These are phyloP conservation scores for Drymodes brunneopygia DNA, from an alignment of 2,113 vertebrate genomes.

Conservation along the genomic window DNA sequence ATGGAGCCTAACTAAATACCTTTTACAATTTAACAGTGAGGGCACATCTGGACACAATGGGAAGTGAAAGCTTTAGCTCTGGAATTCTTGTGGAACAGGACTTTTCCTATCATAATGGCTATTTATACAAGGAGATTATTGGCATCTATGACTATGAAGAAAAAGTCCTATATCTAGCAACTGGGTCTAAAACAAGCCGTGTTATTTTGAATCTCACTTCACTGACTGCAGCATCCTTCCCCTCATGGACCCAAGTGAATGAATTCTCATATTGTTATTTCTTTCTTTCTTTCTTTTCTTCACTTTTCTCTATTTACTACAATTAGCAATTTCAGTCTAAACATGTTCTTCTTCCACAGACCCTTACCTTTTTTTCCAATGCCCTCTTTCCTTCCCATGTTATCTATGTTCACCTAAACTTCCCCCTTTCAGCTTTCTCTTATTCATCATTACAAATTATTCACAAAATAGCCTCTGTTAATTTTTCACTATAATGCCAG, in stretches of 20 bases:
- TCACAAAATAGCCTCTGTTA: neutral
- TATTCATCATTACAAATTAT: neutral
- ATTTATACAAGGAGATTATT: neutral
- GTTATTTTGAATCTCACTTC: neutral
- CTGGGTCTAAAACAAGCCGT: fast-evolving
- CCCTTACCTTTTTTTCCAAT: neutral
- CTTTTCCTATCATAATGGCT: neutral
- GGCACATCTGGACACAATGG: neutral
- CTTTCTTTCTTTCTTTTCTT: neutral
- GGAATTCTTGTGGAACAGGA: neutral
- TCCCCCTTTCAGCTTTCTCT: neutral
- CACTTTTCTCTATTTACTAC: neutral
- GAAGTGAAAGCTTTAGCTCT: neutral
- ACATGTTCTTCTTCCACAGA: neutral
- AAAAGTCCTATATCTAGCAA: neutral
- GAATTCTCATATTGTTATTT: neutral
- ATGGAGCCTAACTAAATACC: neutral
- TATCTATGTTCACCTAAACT: neutral
- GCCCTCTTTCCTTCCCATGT: neutral
- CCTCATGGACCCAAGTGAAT: neutral
- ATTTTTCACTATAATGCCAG: neutral
- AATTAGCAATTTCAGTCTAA: neutral
- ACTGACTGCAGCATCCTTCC: neutral
- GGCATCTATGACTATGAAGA: neutral
- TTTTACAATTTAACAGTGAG: neutral